phyloP scores from a whole-genome alignment of 2,113 vertebrate species.

The Brienomyrus brachyistius region DNA sequence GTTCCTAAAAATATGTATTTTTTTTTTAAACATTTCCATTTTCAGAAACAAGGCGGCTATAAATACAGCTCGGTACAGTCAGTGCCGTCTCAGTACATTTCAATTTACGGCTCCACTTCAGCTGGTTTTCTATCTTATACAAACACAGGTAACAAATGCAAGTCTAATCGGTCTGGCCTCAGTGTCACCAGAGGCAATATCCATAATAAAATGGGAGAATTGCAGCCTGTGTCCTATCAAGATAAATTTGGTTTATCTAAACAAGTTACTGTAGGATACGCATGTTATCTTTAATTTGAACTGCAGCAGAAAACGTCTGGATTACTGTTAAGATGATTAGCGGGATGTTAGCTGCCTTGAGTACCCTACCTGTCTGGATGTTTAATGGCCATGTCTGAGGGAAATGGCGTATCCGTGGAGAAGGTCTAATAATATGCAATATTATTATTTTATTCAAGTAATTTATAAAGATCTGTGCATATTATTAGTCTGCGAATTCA shows the following conservation, averaged over 20 bases:
- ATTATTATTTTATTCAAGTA: conserved; percentile 2
- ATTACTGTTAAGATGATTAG: not conserved
- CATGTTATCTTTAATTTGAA: not conserved
- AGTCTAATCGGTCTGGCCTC: not conserved
- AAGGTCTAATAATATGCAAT: not conserved
- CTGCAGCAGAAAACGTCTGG: not conserved
- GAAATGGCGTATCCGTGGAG: not conserved
- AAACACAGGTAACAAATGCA: not conserved
- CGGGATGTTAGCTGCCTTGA: not conserved
- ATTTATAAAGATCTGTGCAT: not conserved
- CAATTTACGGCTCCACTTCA: not conserved
- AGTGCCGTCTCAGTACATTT: not conserved
- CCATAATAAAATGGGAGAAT: not conserved
- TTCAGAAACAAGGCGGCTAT: not conserved
- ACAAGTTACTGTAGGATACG: not conserved
- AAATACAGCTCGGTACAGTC: not conserved
- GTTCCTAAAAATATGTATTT: not conserved
- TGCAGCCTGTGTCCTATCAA: not conserved
- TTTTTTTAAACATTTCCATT: not conserved
- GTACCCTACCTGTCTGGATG: not conserved
- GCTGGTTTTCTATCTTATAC: not conserved
- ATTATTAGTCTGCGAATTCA: not conserved
- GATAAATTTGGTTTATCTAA: not conserved
- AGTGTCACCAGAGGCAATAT: not conserved
- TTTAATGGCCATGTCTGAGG: not conserved